Conservation (phyloP, 2,888 invertebrate species). For the Chouioia cunea region DNA sequence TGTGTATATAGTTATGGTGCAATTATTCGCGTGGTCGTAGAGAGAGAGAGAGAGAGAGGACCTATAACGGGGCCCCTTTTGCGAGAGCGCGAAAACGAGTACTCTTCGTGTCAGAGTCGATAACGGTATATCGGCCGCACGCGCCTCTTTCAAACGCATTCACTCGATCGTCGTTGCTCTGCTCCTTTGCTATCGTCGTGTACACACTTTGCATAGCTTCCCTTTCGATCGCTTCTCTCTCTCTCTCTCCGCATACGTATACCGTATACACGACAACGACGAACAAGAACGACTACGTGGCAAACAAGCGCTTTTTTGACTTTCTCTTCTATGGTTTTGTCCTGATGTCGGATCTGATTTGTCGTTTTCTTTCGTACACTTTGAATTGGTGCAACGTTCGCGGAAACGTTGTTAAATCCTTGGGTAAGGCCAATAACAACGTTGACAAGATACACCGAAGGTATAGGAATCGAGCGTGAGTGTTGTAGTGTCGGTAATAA, state of each 20-base stretch:
- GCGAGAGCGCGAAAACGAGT: conserved; percentile 42
- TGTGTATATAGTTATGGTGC: no score
- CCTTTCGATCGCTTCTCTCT: conserved; percentile 28
- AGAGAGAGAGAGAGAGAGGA: neutral
- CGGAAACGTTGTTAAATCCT: no score
- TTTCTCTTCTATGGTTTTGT: no score
- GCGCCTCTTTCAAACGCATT: neutral
- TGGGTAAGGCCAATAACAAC: no score
- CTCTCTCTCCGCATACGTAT: neutral
- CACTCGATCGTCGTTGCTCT: conserved; percentile 34
- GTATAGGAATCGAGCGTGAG: no score
- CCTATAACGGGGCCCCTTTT: neutral
- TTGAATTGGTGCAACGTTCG: no score
- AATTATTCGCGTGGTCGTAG: neutral
- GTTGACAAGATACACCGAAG: no score
- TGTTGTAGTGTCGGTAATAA: no score
- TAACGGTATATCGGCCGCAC: conserved; percentile 14
- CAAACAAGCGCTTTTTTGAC: neutral
- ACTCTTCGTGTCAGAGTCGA: conserved; percentile 16
- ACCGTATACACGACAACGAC: conserved; percentile 3
- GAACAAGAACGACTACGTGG: no score
- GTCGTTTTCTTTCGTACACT: no score
- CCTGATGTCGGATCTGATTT: no score
- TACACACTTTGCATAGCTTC: conserved; percentile 4
- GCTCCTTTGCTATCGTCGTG: conserved; percentile 4